Evolutionary conservation across 2,888 invertebrate genomes (phyloP), one percentile per base, ranked within the genome.

Genomic region (Drosophila dives): DNA sequence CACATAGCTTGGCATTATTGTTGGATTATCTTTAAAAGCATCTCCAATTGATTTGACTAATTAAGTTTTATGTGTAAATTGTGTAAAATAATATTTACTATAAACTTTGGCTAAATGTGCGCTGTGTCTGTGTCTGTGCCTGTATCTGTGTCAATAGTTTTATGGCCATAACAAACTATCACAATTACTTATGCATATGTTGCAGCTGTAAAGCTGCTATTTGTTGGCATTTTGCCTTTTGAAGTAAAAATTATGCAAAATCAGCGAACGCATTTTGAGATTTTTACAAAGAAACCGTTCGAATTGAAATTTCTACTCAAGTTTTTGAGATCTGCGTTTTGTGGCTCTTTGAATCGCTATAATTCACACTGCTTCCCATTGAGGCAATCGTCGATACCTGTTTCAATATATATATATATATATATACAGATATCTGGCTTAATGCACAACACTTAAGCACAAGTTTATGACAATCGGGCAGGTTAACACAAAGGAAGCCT

Each of bases 391-490:
- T 58, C 53, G 71, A 75, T 75, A 77, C 80, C 72, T 77, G 77
- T 67, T 80, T 75, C 62, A 55, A 50, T 72, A 62, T 6, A 38
- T 2, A 23, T 23, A 68, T 69, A 70, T 66, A 58, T n/a, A 15
- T 20, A 60, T 59, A 70, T 60, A 55, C 48, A 59, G 50, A 68
- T 38, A 53, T 69, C 42, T 12, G 62, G 45, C 73, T 77, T 73
- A 74, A 77, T 77, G 74, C 71, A 74, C 66, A 77, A 75, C 80
- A 80, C 72, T 80, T 80, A 80, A 71, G 61, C 80, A 72, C n/a
- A 79, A 79, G 51, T 80, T 80, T 77, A 77, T 77, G 72, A 77
- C 77, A 77, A 77, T 77, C 64, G n/a, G 23, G 56, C 17, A 56
- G n/a, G 36, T 54, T 42, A 63, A 77, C 77, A 74, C 77, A 74